phyloP scores from a whole-genome alignment of 2,888 invertebrate species.

The Congeria kusceri region DNA sequence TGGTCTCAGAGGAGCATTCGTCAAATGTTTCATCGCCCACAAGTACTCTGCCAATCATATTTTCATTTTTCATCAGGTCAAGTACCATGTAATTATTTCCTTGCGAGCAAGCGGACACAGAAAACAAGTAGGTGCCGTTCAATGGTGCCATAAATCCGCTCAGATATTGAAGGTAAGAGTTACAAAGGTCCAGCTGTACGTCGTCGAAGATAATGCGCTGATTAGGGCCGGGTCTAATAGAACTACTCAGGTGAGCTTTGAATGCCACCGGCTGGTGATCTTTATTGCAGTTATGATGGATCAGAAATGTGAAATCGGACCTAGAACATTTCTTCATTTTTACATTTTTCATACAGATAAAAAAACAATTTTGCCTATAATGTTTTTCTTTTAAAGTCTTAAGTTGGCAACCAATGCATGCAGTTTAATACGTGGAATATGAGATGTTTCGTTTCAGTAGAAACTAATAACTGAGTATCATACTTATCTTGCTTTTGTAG shows the following conservation, averaged over 20 bases:
- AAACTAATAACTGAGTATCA: too few species aligned
- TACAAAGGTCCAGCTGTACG: slow-evolving; percentile 26
- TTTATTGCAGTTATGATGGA: too few species aligned
- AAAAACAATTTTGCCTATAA: too few species aligned
- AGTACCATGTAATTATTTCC: slow-evolving; percentile 28
- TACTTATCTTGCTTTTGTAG: too few species aligned
- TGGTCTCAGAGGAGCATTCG: slow-evolving; percentile 35
- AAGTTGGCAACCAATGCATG: too few species aligned
- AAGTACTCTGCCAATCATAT: slow-evolving; percentile 20
- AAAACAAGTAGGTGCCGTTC: slow-evolving; percentile 40
- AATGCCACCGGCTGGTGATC: slow-evolving; percentile 20
- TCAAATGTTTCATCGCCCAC: slow-evolving; percentile 11
- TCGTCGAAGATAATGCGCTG: slow-evolving; percentile 32
- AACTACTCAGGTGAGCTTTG: slow-evolving; percentile 17
- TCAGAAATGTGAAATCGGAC: too few species aligned
- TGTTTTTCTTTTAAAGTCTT: too few species aligned
- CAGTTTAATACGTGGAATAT: too few species aligned
- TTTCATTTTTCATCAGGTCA: slow-evolving; percentile 18
- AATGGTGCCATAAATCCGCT: slow-evolving; percentile 21
- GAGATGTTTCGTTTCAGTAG: too few species aligned
- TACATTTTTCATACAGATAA: too few species aligned
- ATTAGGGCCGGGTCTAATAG: slow-evolving; percentile 4
- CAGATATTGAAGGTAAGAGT: slow-evolving; percentile 7
- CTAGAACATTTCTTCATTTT: too few species aligned
- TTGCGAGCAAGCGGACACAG: slow-evolving; percentile 24